Evolutionary conservation across 2,797 vertebrate species (phyloP).

Genomic region (Carcharodon carcharias): DNA sequence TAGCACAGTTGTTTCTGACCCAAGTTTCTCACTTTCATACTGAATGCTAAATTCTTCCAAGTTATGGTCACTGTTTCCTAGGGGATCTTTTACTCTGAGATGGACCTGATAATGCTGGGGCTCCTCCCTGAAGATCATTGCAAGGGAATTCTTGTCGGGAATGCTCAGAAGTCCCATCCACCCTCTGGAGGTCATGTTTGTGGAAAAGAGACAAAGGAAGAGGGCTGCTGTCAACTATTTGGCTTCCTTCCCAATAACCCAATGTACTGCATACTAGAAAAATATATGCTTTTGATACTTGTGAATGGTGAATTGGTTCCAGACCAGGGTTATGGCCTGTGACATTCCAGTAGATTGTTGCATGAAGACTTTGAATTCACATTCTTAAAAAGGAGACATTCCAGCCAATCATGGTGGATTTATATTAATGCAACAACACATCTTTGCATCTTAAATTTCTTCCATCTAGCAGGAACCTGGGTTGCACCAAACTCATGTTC

Average conservation of each 20-base stretch:
- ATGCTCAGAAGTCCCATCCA: neutral
- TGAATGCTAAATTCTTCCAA: too few relatives aligned
- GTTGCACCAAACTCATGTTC: neutral
- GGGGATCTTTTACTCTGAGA: neutral
- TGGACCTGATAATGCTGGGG: neutral
- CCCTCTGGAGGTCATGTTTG: neutral
- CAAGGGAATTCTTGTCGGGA: neutral
- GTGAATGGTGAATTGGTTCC: neutral
- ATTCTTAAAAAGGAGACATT: neutral
- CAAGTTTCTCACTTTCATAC: too few relatives aligned
- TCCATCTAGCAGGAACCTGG: neutral
- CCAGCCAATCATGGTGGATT: neutral
- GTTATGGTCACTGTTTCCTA: too few relatives aligned
- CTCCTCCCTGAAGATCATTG: neutral
- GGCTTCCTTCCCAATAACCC: neutral
- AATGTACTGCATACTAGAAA: neutral
- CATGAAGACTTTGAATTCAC: neutral
- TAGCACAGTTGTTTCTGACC: too few relatives aligned
- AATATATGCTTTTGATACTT: neutral
- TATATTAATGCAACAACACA: neutral
- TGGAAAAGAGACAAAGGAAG: neutral
- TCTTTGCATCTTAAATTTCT: neutral
- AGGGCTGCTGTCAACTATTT: neutral
- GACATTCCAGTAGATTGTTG: neutral
- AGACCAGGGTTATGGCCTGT: neutral